These are phyloP conservation scores for Trichogramma dendrolimi DNA, from an alignment of 2,888 invertebrate species.

Conservation along the genomic window DNA sequence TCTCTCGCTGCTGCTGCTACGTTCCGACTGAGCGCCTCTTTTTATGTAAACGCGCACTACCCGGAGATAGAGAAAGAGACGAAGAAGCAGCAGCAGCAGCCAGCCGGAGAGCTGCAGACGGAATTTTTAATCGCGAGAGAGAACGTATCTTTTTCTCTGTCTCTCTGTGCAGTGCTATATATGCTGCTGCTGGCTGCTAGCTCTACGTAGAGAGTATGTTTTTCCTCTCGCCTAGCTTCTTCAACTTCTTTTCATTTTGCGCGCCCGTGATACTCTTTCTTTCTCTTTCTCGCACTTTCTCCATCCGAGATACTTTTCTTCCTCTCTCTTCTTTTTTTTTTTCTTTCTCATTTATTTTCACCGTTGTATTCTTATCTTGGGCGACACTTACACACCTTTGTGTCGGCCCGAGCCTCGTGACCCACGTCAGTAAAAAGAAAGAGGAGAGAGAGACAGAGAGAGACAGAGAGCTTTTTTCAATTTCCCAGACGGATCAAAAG, in stretches of 20 bases:
- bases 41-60: neutral
- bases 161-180: constrained; percentile 27
- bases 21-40: too few relatives aligned
- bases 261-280: too few relatives aligned
- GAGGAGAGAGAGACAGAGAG: too few relatives aligned
- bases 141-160: constrained; percentile 19
- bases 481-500: too few relatives aligned
- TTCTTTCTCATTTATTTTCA: neutral
- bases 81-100: constrained; percentile 15
- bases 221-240: neutral
- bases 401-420: too few relatives aligned
- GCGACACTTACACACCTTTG: too few relatives aligned
- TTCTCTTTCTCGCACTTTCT: neutral
- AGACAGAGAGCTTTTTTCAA: too few relatives aligned
- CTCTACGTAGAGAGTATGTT: constrained; percentile 10
- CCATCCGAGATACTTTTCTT: constrained; percentile 14
- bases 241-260: too few relatives aligned
- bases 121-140: constrained; percentile 43
- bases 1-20: too few relatives aligned
- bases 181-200: constrained; percentile 11
- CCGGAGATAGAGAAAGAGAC: constrained; percentile 24
- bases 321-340: neutral
- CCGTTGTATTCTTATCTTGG: too few relatives aligned
- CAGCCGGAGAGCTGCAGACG: constrained; percentile 33
- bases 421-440: too few relatives aligned